A percentile compares a stretch with the other conserved stretches of the same genome.
Evolutionary conservation across 23 tunicate species (phyloP).

Genomic region (Styela clava): DNA sequence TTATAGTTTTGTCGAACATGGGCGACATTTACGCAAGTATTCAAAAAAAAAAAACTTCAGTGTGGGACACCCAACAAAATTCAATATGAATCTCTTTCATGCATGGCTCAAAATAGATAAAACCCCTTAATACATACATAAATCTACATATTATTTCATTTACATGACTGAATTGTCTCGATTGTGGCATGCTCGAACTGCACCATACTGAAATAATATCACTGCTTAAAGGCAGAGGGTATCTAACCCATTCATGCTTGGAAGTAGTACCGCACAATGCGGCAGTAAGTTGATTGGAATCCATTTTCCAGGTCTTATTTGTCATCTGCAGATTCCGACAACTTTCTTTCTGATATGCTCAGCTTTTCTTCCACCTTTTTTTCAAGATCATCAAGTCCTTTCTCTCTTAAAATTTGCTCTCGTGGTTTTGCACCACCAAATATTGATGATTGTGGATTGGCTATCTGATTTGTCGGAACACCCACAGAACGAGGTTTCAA

Average conservation of each 20-base stretch:
- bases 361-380: slow-evolving; percentile 94
- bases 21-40: no score
- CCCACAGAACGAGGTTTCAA: slow-evolving; percentile 70
- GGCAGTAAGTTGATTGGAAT: background rate
- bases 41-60: no score
- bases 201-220: background rate
- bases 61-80: no score
- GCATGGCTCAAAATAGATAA: background rate
- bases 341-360: slow-evolving; percentile 48
- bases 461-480: slow-evolving; percentile 69
- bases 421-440: slow-evolving; percentile 96
- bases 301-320: background rate
- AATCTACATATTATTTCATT: background rate
- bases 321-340: slow-evolving; percentile 11
- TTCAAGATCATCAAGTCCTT: slow-evolving; percentile 87
- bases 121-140: background rate
- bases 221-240: background rate
- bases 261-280: background rate
- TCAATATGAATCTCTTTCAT: no score
- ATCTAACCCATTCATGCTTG: background rate
- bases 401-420: slow-evolving; percentile 78
- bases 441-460: slow-evolving; percentile 90
- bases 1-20: no score
- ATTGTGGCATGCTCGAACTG: background rate
- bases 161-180: no score